phyloP scores from a whole-genome alignment of 2,113 vertebrate genomes.

The Eleginops maclovinus region DNA sequence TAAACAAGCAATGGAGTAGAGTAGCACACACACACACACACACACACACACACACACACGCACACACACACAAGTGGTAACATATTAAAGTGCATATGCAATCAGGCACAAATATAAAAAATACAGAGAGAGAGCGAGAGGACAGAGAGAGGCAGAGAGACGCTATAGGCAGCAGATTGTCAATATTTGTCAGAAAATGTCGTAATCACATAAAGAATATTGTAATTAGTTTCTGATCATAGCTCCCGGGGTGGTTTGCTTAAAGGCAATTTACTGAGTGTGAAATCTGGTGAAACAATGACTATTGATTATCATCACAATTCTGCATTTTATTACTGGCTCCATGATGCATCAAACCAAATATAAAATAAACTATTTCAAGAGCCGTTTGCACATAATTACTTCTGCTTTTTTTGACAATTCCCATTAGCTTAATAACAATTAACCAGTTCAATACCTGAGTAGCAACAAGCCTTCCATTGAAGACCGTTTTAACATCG shows the following conservation, averaged over 20 bases:
- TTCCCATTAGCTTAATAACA: constrained; percentile 15
- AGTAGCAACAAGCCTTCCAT: background rate
- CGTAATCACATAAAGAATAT: constrained; percentile 63
- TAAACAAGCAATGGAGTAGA: constrained; percentile 83
- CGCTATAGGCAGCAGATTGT: constrained; percentile 15
- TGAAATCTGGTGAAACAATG: constrained; percentile 61
- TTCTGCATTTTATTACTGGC: constrained; percentile 47
- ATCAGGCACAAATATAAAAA: constrained; percentile 51
- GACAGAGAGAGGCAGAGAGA: background rate
- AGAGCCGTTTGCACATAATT: constrained; percentile 50
- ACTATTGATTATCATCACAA: constrained; percentile 55
- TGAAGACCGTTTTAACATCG: background rate
- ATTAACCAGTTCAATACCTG: constrained; percentile 4
- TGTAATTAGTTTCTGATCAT: constrained; percentile 56
- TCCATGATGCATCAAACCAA: too few species aligned
- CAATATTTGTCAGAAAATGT: constrained; percentile 57
- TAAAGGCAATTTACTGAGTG: constrained; percentile 40
- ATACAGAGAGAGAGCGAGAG: background rate
- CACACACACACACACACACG: constrained; percentile 26
- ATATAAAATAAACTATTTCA: constrained; percentile 29
- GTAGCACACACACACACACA: constrained; percentile 46
- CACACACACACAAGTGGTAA: constrained; percentile 23
- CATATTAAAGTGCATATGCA: constrained; percentile 54
- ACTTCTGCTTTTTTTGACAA: constrained; percentile 13
- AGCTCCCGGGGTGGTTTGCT: constrained; percentile 34